These are phyloP conservation scores for Coenonympha arcania DNA, from an alignment of 2,888 invertebrate genomes.

Conservation along the genomic window DNA sequence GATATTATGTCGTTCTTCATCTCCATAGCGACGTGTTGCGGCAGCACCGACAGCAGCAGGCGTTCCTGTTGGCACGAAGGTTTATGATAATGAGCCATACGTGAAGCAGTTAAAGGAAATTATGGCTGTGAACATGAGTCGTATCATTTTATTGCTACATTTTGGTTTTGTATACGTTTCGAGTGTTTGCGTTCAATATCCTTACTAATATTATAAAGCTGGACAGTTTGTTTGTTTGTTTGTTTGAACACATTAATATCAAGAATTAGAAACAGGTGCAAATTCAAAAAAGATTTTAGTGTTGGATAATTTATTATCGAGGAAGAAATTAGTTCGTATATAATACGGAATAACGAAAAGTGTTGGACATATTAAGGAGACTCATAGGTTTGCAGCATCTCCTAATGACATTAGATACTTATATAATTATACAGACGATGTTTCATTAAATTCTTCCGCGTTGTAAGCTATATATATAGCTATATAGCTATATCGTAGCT, in stretches of 20 bases:
- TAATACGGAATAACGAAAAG: neutral
- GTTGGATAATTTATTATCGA: no score
- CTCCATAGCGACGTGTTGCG: conserved; percentile 93
- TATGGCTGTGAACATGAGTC: neutral
- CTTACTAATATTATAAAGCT: no score
- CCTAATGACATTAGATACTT: no score
- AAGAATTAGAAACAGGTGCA: no score
- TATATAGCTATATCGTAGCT: conserved; percentile 6
- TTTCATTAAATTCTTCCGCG: conserved; percentile 8
- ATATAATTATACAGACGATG: conserved; percentile 2
- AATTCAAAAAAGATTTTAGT: no score
- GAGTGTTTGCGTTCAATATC: no score
- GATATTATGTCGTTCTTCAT: conserved; percentile 95
- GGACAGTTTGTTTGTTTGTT: no score
- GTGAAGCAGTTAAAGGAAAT: neutral
- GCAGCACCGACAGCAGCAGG: conserved; percentile 87
- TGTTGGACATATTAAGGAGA: neutral
- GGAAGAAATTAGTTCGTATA: no score
- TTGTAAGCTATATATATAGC: no score
- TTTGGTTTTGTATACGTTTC: no score
- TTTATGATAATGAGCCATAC: neutral
- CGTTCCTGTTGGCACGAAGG: conserved; percentile 77
- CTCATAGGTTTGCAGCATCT: no score
- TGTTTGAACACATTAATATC: no score
- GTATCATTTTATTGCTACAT: neutral